A percentile compares a stretch with the other conserved stretches of the same genome.
phyloP scores from a whole-genome alignment of 2,888 invertebrate species.

The Muschampia plurimacula region DNA sequence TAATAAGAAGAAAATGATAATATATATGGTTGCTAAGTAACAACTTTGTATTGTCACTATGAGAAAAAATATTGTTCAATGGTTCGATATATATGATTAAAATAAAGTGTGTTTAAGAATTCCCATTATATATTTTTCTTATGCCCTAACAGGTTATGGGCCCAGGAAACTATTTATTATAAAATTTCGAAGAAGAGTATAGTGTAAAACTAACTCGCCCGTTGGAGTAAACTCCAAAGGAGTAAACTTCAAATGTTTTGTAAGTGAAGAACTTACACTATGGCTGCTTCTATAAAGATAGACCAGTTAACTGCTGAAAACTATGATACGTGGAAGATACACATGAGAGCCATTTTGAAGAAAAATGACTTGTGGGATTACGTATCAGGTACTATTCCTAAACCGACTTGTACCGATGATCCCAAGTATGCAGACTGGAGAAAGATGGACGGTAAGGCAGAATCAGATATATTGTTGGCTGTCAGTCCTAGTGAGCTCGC shows the following conservation, averaged over 20 bases:
- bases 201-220: not conserved
- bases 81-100: too few species aligned
- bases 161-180: not conserved
- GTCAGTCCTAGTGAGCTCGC: constrained; percentile 29
- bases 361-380: constrained; percentile 46
- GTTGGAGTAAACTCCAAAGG: not conserved
- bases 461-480: constrained; percentile 27
- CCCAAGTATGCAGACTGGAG: constrained; percentile 21
- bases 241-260: too few species aligned
- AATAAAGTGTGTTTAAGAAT: too few species aligned
- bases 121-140: too few species aligned
- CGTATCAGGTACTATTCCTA: constrained; percentile 37
- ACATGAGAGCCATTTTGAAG: constrained; percentile 45
- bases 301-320: constrained; percentile 30
- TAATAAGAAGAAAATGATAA: not conserved
- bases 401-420: constrained; percentile 8
- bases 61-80: too few species aligned
- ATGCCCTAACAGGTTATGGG: not conserved
- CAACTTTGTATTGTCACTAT: too few species aligned
- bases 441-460: constrained; percentile 10
- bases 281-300: constrained; percentile 20
- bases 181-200: not conserved
- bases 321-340: constrained; percentile 46
- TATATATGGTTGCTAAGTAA: too few species aligned
- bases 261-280: not conserved